Conservation (phyloP, 2,113 vertebrate species). For the Oreocharis arfaki region DNA sequence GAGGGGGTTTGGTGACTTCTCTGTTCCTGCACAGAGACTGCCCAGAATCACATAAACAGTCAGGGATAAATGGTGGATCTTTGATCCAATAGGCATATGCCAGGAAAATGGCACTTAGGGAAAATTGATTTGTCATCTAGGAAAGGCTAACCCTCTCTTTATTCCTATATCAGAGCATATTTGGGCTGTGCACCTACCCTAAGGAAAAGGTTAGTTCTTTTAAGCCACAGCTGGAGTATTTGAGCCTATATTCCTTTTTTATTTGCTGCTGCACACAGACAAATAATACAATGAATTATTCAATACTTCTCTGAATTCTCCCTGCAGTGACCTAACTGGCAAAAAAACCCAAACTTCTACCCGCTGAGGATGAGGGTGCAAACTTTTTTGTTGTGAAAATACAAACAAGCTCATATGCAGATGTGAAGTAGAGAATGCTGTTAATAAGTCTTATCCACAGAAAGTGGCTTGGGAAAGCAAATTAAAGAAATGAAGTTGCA, state of each 20-base stretch:
- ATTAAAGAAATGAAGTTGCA: slow-evolving; percentile 11
- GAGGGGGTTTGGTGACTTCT: background rate
- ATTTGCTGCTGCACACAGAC: background rate
- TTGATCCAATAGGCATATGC: background rate
- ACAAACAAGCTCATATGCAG: background rate
- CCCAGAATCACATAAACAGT: background rate
- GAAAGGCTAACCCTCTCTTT: background rate
- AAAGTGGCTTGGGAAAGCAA: background rate
- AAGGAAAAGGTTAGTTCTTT: background rate
- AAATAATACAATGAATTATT: slow-evolving; percentile 17
- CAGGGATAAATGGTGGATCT: background rate
- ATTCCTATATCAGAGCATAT: background rate
- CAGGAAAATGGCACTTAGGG: background rate
- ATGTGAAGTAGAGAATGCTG: background rate
- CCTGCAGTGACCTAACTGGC: background rate
- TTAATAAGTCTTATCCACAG: background rate
- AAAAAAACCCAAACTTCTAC: background rate
- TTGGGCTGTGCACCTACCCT: background rate
- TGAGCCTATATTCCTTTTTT: background rate
- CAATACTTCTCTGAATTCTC: background rate
- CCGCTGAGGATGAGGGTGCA: background rate
- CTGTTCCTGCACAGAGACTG: background rate
- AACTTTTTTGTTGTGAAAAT: background rate
- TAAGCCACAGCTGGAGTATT: background rate
- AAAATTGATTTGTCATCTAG: background rate